A percentile compares a stretch with the other conserved stretches of the same genome.
These are phyloP conservation scores for Pristis pectinata DNA, from an alignment of 2,797 vertebrate genomes.

Conservation along the genomic window DNA sequence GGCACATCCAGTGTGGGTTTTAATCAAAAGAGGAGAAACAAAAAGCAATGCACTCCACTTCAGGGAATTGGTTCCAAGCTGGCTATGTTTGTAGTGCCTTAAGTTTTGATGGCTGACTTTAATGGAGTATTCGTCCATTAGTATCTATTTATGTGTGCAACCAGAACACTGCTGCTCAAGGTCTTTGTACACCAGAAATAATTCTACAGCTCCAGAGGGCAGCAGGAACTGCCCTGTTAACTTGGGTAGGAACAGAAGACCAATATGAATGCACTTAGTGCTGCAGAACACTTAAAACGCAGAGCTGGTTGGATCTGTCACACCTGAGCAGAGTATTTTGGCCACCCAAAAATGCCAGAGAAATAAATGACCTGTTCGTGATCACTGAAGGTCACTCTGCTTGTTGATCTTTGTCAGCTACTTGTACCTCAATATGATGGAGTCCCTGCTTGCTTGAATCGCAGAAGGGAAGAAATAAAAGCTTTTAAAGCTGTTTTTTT, in stretches of 20 bases:
- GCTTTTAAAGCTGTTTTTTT: not conserved
- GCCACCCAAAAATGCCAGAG: not conserved
- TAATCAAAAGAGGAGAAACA: not conserved
- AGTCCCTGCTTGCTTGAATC: not conserved
- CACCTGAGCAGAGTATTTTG: not conserved
- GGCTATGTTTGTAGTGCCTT: constrained; percentile 18
- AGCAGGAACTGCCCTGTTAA: not conserved
- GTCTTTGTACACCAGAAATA: not conserved
- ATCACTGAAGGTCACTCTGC: not conserved
- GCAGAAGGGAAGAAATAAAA: not conserved
- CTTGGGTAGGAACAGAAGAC: not conserved
- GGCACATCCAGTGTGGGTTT: not conserved
- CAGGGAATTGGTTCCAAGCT: not conserved
- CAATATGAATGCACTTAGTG: too few species aligned
- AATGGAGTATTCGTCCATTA: not conserved
- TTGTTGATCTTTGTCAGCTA: not conserved
- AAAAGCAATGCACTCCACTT: not conserved
- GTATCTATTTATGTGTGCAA: not conserved
- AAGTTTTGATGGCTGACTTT: not conserved
- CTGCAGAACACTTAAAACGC: not conserved
- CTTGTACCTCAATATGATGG: not conserved
- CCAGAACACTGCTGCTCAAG: not conserved
- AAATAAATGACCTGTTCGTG: not conserved
- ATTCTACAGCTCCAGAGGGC: not conserved
- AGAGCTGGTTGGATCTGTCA: not conserved